Evolutionary conservation across 2,113 vertebrate species (phyloP).

Genomic region (Piaya cayana): DNA sequence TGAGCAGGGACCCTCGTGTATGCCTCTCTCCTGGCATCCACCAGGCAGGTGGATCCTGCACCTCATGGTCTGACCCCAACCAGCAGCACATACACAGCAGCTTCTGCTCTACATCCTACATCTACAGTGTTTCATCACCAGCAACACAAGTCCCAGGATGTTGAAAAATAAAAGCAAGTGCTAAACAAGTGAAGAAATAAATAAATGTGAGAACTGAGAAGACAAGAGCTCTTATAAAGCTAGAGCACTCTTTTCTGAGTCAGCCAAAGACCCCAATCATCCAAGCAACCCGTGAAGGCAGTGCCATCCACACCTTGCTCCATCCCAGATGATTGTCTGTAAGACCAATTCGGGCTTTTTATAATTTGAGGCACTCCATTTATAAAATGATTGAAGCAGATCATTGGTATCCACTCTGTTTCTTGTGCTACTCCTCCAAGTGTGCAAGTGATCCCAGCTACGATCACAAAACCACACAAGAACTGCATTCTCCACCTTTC

Average conservation of each 20-base stretch:
- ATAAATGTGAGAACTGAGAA: not conserved
- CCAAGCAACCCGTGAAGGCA: not conserved
- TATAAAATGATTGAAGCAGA: not conserved
- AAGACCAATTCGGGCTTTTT: not conserved
- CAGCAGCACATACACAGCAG: not conserved
- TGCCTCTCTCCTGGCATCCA: not conserved
- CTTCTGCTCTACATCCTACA: not conserved
- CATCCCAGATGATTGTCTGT: not conserved
- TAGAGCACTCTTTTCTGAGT: not conserved
- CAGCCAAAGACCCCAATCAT: not conserved
- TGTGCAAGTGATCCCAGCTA: not conserved
- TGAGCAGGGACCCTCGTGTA: rapidly evolving
- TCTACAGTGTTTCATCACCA: not conserved
- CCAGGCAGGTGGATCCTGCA: not conserved
- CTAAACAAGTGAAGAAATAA: not conserved
- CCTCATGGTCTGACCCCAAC: not conserved
- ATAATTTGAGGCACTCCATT: not conserved
- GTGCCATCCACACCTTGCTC: not conserved
- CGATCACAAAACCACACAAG: constrained; percentile 15
- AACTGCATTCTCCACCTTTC: constrained; percentile 3
- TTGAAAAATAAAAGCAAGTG: not conserved
- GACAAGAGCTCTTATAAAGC: not conserved
- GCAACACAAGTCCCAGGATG: not conserved
- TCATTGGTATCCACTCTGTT: rapidly evolving
- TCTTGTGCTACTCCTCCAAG: not conserved